Evolutionary conservation across 2,113 vertebrate species (phyloP), one percentile per base, ranked within the genome.

Genomic region (Pterocles burchelli): DNA sequence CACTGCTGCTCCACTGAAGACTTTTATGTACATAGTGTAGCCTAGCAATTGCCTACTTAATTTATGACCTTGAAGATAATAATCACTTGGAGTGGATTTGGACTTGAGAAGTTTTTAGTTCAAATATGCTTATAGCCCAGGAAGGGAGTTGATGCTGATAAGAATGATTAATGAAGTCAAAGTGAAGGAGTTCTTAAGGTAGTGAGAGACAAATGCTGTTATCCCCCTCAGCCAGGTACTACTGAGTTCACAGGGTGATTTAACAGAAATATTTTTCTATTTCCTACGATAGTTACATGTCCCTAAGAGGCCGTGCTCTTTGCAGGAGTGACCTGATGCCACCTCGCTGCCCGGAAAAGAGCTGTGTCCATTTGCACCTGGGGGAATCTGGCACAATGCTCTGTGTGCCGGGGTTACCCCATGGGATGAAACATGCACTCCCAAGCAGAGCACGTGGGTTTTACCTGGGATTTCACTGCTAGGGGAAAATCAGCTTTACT

Each of bases 121-220:
- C 73, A 91, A 94, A 63, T 74, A 62, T 1, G 2, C 49, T 41
- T 62, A 10, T 8, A 87, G 45, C 57, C 46, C 58, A 58, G 49
- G 36, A 82, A 67, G 0, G 2, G 75, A 80, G 58, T 24, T 17
- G 46, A 22, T 78, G 49, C 41, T 75, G 91, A 79, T 91, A 95
- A 87, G 70, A 89, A 36, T 38, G 45, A 61, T 49, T 48, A 48
- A 91, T 79, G 17, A 38, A 72, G 38, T 57, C n/a, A 21, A 41
- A 41, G n/a, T 52, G 54, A 82, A 85, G 31, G 21, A 71, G 41
- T 24, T 89, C 94, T 79, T 26, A 65, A 65, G 46, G 81, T 31
- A 94, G 74, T 10, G 58, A 91, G 73, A 45, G 15, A 91, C 70
- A 77, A 95, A 94, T 93, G 73, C 58, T 85, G 10, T 78, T 68